Evolutionary conservation across 2,888 invertebrate genomes (phyloP).

Genomic region (Dioctria rufipes): DNA sequence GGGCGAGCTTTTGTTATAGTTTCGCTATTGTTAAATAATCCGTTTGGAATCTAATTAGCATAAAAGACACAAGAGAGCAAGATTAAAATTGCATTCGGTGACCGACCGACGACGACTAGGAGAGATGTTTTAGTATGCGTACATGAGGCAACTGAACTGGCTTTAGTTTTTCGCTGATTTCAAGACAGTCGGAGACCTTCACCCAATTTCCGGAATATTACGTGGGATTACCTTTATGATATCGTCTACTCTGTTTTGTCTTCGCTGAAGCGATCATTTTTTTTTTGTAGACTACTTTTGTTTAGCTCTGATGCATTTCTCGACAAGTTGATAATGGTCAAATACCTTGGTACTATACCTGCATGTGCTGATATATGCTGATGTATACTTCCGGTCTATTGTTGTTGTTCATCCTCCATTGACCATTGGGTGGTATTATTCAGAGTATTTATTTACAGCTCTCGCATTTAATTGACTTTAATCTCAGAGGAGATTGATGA

Average conservation of each 20-base stretch:
- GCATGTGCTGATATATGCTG: not conserved
- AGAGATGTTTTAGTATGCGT: not conserved
- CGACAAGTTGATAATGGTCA: not conserved
- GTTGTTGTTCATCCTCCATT: constrained; percentile 7
- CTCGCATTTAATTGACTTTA: not conserved
- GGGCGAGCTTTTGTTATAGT: not conserved
- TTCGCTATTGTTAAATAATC: constrained; percentile 2
- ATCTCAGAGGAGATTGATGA: constrained; percentile 6
- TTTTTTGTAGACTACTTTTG: not conserved
- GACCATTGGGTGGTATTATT: not conserved
- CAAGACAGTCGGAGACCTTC: constrained; percentile 26
- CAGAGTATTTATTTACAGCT: not conserved
- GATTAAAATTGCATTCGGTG: not conserved
- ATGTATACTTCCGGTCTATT: constrained; percentile 21
- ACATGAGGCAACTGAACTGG: not conserved
- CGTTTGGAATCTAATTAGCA: constrained; percentile 1
- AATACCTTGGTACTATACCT: constrained; percentile 1
- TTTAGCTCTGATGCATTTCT: constrained; percentile 5
- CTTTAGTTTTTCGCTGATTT: not conserved
- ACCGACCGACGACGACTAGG: constrained; percentile 5
- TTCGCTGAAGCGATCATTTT: not conserved
- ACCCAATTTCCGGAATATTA: constrained; percentile 32
- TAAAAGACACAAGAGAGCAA: not conserved
- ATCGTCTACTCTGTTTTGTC: not conserved
- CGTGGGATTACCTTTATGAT: constrained; percentile 15